phyloP scores from a whole-genome alignment of 1,140 invertebrate species.

The Reticulitermes speratus region DNA sequence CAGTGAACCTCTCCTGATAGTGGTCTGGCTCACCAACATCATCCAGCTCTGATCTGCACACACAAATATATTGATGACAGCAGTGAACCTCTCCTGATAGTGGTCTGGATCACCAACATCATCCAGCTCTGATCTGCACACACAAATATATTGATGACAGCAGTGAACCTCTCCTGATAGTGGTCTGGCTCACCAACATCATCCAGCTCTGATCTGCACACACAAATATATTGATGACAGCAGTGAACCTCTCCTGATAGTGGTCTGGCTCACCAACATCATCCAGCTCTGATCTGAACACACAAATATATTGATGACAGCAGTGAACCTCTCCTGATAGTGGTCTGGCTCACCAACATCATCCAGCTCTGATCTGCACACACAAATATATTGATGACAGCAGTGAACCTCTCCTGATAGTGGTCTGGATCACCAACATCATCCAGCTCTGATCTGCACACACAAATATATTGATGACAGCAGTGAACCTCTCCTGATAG shows the following conservation, averaged over 20 bases:
- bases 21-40: constrained; percentile 77
- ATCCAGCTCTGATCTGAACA: constrained; percentile 71
- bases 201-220: constrained; percentile 71
- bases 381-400: constrained; percentile 72
- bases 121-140: constrained; percentile 71
- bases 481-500: constrained; percentile 73
- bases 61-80: constrained; percentile 72
- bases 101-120: constrained; percentile 77
- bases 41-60: constrained; percentile 71
- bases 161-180: constrained; percentile 73
- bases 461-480: constrained; percentile 72
- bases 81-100: constrained; percentile 73
- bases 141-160: constrained; percentile 72
- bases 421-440: constrained; percentile 77
- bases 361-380: constrained; percentile 71
- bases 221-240: constrained; percentile 72
- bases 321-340: constrained; percentile 73
- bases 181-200: constrained; percentile 77
- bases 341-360: constrained; percentile 77
- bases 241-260: constrained; percentile 73
- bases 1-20: constrained; percentile 73
- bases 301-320: constrained; percentile 72
- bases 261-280: constrained; percentile 77
- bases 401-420: constrained; percentile 73
- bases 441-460: constrained; percentile 71